These are phyloP conservation scores for Paralichthys olivaceus DNA, from an alignment of 2,113 vertebrate genomes.

Conservation along the genomic window DNA sequence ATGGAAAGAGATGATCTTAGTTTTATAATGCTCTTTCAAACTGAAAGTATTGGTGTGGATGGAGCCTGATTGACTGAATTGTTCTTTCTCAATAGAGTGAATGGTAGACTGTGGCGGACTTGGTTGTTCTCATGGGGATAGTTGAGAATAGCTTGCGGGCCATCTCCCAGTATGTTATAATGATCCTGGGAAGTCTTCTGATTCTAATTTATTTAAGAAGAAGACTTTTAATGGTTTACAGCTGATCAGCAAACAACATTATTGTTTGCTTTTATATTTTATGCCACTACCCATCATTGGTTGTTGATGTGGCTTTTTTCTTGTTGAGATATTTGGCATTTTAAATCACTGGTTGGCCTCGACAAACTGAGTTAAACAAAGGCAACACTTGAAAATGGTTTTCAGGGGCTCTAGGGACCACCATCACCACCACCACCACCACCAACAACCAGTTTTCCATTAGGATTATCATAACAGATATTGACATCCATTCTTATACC, in stretches of 20 bases:
- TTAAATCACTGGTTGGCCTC: not conserved
- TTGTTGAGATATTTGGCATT: not conserved
- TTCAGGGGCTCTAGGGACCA: not conserved
- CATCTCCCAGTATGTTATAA: not conserved
- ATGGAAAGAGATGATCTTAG: too few relatives aligned
- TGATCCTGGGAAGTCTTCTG: not conserved
- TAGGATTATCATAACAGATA: not conserved
- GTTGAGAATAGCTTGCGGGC: not conserved
- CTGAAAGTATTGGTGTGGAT: not conserved
- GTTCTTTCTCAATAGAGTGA: slow-evolving; percentile 11
- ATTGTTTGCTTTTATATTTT: slow-evolving; percentile 3
- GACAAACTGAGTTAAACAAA: not conserved
- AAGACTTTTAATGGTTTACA: not conserved
- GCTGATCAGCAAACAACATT: not conserved
- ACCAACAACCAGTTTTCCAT: not conserved
- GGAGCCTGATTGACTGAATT: not conserved
- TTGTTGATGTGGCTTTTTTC: not conserved
- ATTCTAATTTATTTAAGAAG: too few relatives aligned
- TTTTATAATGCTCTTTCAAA: too few relatives aligned
- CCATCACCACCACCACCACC: too few relatives aligned
- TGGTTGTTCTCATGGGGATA: slow-evolving; percentile 10
- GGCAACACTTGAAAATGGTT: not conserved
- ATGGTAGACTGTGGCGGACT: not conserved
- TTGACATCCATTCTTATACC: not conserved
- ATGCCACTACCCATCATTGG: not conserved